Conservation (phyloP, 37 sponge, comb jelly and placozoan species). For the Bolinopsis microptera region DNA sequence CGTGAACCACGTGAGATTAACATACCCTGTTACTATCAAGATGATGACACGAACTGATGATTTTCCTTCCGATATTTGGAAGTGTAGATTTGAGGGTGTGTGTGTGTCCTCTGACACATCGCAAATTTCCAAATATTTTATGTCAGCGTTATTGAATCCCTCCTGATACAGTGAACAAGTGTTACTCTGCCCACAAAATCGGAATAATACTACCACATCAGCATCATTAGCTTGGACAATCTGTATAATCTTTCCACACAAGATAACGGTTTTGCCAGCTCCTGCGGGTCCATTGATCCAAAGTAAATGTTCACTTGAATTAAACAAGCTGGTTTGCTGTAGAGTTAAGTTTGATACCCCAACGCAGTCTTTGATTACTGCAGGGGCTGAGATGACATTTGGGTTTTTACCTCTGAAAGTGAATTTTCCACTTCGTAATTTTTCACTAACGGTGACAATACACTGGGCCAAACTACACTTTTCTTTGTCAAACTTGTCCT, state of each 20-base stretch:
- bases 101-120: background rate
- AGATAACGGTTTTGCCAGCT: background rate
- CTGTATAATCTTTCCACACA: background rate
- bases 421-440: background rate
- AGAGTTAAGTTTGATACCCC: background rate
- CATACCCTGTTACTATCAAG: background rate
- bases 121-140: background rate
- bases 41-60: background rate
- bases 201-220: background rate
- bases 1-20: background rate
- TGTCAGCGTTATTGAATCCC: background rate
- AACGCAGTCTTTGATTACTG: background rate
- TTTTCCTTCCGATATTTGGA: background rate
- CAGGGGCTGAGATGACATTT: background rate
- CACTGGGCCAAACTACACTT: slow-evolving; percentile 7
- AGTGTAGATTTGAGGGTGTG: background rate
- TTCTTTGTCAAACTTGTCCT: background rate
- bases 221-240: background rate
- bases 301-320: background rate
- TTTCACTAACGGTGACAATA: background rate
- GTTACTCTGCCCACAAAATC: background rate
- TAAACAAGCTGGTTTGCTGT: background rate
- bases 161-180: background rate
- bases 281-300: slow-evolving; percentile 12
- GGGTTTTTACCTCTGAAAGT: background rate